A percentile compares a stretch with the other conserved stretches of the same genome.
phyloP scores from a whole-genome alignment of 2,888 invertebrate species.

The Perdita meconis region DNA sequence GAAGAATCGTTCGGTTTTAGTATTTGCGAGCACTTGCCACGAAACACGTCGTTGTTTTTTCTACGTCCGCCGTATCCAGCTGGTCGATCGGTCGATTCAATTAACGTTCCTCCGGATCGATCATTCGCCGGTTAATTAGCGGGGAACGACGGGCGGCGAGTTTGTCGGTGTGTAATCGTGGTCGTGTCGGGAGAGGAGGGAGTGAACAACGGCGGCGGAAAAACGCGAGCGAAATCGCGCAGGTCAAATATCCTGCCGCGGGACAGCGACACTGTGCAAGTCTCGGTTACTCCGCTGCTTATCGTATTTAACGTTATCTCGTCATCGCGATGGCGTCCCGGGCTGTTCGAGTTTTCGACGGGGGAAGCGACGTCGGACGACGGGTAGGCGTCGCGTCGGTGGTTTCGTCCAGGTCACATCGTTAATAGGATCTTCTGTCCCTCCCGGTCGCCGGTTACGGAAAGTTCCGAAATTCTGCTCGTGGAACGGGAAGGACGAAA shows the following conservation, averaged over 20 bases:
- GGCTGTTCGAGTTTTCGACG: not conserved
- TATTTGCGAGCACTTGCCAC: not conserved
- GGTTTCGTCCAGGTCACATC: no score
- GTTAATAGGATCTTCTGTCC: no score
- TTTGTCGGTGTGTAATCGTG: not conserved
- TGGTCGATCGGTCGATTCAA: slow-evolving; percentile 15
- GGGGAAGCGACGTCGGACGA: no score
- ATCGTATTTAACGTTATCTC: slow-evolving; percentile 28
- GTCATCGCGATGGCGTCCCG: slow-evolving; percentile 10
- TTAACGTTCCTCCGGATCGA: slow-evolving; percentile 29
- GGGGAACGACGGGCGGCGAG: slow-evolving; percentile 18
- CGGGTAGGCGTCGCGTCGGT: no score
- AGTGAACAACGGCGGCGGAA: slow-evolving; percentile 7
- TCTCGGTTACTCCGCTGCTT: slow-evolving; percentile 12
- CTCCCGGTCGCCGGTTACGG: no score
- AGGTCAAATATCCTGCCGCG: slow-evolving; percentile 27
- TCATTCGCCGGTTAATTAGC: slow-evolving; percentile 33
- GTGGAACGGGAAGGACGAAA: no score
- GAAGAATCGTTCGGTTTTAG: no score
- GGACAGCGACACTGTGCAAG: slow-evolving; percentile 11
- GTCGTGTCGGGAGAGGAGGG: no score
- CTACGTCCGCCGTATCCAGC: not conserved
- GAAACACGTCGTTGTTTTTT: not conserved
- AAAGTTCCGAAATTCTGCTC: no score
- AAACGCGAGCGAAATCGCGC: slow-evolving; percentile 33